These are phyloP conservation scores for Pseudotriccus pelzelni DNA, from an alignment of 2,797 vertebrate species.

Conservation along the genomic window DNA sequence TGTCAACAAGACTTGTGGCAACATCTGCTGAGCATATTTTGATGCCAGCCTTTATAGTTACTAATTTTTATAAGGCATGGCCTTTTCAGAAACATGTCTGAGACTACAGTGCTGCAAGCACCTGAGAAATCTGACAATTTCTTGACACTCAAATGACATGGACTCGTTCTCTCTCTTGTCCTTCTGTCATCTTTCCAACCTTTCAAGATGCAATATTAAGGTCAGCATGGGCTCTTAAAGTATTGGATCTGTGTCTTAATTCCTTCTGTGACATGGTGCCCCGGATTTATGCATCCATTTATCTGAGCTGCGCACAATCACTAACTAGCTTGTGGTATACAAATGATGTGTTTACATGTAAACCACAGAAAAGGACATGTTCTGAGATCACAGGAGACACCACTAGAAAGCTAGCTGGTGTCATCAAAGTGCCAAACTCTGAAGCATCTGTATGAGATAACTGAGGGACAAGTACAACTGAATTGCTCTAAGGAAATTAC, in stretches of 20 bases:
- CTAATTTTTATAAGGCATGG: background rate
- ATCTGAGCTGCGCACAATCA: background rate
- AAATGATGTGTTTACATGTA: background rate
- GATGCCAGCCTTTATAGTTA: background rate
- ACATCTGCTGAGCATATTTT: conserved; percentile 11
- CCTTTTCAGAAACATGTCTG: background rate
- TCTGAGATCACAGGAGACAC: background rate
- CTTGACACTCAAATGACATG: background rate
- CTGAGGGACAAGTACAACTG: background rate
- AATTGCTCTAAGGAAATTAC: background rate
- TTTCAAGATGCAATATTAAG: background rate
- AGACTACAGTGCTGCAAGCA: background rate
- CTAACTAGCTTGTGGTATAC: background rate
- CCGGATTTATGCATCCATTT: background rate
- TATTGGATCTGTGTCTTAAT: background rate
- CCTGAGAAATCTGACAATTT: background rate
- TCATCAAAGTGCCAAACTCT: background rate
- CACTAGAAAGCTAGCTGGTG: background rate
- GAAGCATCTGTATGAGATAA: background rate
- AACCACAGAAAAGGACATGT: background rate
- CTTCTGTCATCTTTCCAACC: background rate
- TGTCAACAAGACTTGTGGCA: conserved; percentile 5
- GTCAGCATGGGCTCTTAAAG: background rate
- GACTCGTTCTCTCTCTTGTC: background rate
- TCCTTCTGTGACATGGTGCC: background rate